These are phyloP conservation scores for Pangasius djambal DNA, from an alignment of 2,797 vertebrate genomes.

Conservation along the genomic window DNA sequence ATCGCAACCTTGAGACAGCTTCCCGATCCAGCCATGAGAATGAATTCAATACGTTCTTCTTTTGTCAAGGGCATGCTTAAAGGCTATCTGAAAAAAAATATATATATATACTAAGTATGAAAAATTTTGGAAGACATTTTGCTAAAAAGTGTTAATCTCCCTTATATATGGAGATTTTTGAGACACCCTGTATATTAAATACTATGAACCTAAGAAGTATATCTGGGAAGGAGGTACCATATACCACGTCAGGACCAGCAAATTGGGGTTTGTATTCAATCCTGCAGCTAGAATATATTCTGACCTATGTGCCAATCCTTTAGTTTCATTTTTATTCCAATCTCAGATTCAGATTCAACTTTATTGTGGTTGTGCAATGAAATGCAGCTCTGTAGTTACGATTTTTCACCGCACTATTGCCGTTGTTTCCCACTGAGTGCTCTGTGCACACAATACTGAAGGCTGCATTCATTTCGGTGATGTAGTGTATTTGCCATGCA, in stretches of 20 bases:
- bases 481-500: slow-evolving; percentile 46
- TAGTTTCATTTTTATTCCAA: slow-evolving; percentile 12
- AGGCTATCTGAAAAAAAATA: too few relatives aligned
- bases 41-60: too few relatives aligned
- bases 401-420: slow-evolving; percentile 16
- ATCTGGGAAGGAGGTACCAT: neutral
- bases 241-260: neutral
- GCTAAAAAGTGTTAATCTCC: too few relatives aligned
- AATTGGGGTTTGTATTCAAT: neutral
- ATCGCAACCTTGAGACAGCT: too few relatives aligned
- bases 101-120: too few relatives aligned
- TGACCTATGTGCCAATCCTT: neutral
- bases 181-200: neutral
- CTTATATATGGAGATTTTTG: too few relatives aligned
- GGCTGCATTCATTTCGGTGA: slow-evolving; percentile 42
- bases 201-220: neutral
- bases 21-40: too few relatives aligned
- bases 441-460: slow-evolving; percentile 28
- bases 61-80: too few relatives aligned
- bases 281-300: neutral
- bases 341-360: neutral
- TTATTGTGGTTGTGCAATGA: too few relatives aligned
- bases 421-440: slow-evolving; percentile 20
- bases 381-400: slow-evolving; percentile 15
- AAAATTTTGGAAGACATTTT: too few relatives aligned